Percentiles rank a stretch among this genome's conserved stretches.
phyloP scores from a whole-genome alignment of 2,113 vertebrate species.

The Coregonus clupeaformis region DNA sequence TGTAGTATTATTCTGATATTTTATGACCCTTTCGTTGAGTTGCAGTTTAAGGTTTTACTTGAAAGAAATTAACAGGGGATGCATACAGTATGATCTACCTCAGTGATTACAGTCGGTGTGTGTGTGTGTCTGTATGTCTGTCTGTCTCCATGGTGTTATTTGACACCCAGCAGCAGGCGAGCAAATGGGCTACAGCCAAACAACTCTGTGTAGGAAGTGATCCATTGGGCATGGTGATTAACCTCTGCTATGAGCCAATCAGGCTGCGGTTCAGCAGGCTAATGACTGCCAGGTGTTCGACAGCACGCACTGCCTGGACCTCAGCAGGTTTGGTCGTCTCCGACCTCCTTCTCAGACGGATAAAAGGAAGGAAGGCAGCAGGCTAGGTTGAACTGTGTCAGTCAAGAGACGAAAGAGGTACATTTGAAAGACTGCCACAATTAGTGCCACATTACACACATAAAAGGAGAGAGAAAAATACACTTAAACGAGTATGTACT shows the following conservation, averaged over 20 bases:
- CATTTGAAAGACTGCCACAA: background rate
- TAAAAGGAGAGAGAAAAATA: background rate
- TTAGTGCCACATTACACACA: background rate
- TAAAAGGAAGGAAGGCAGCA: slow-evolving; percentile 30
- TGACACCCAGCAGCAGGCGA: background rate
- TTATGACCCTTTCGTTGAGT: background rate
- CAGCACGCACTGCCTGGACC: too few relatives aligned
- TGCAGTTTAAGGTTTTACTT: background rate
- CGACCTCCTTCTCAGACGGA: slow-evolving; percentile 24
- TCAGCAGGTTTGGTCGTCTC: too few relatives aligned
- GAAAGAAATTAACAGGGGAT: background rate
- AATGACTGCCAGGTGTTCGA: slow-evolving; percentile 54
- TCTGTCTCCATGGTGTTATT: slow-evolving; percentile 19
- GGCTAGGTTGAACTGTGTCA: background rate
- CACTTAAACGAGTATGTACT: too few relatives aligned
- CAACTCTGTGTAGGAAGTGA: slow-evolving; percentile 43
- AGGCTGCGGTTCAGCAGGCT: slow-evolving; percentile 44
- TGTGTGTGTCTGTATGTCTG: background rate
- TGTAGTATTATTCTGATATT: background rate
- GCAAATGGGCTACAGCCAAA: slow-evolving; percentile 2
- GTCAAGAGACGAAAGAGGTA: background rate
- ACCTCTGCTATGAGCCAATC: slow-evolving; percentile 41
- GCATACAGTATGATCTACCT: background rate
- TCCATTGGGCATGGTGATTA: slow-evolving; percentile 53
- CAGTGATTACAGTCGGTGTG: background rate